A percentile compares a stretch with the other conserved stretches of the same genome.
phyloP scores from a whole-genome alignment of 2,113 vertebrate genomes.

The Prunella fulvescens region DNA sequence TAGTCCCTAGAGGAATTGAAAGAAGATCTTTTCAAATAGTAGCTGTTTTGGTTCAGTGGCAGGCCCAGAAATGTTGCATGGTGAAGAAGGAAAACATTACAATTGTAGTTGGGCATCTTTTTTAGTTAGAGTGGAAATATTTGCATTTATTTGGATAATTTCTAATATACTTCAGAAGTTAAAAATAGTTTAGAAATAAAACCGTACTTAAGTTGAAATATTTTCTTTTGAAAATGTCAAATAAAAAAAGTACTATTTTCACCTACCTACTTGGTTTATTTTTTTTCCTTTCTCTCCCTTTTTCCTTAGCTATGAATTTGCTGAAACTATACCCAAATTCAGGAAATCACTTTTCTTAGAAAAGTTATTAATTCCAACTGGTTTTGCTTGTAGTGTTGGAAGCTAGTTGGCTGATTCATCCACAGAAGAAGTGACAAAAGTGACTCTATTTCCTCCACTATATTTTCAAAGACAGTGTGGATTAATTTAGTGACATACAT shows the following conservation, averaged over 20 bases:
- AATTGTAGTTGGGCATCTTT: neutral
- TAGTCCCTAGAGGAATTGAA: neutral
- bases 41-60: neutral
- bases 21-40: neutral
- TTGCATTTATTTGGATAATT: neutral
- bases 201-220: neutral
- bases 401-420: neutral
- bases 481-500: neutral
- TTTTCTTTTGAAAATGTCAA: neutral
- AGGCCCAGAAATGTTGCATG: neutral
- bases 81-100: neutral
- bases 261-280: neutral
- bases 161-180: neutral
- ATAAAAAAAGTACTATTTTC: neutral
- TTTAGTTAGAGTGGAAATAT: neutral
- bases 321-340: neutral
- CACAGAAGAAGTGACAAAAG: neutral
- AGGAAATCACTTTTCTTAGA: neutral
- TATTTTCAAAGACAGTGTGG: neutral
- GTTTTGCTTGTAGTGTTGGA: neutral
- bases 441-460: neutral
- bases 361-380: neutral
- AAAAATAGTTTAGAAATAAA: neutral
- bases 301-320: neutral
- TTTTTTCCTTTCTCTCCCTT: accelerated